Conservation (phyloP, 2,113 vertebrate genomes). For the Cichladusa arquata region DNA sequence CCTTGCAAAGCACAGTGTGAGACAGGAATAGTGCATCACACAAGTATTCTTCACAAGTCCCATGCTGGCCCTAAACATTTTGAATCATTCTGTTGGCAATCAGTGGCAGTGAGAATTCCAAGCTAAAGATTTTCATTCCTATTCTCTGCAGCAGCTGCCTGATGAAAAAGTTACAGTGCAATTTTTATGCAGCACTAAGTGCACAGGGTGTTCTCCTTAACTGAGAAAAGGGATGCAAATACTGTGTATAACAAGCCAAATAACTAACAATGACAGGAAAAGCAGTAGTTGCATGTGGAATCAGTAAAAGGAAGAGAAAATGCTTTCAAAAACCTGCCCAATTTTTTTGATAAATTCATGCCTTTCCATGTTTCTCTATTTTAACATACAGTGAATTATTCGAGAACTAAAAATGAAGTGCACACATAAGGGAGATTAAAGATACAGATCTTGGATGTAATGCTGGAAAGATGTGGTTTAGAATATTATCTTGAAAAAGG, state of each 20-base stretch:
- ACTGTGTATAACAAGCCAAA: neutral
- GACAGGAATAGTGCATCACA: neutral
- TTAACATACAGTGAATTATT: neutral
- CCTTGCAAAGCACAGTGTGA: neutral
- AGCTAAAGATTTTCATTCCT: neutral
- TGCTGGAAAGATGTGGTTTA: neutral
- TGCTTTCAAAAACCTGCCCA: neutral
- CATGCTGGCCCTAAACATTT: neutral
- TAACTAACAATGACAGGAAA: neutral
- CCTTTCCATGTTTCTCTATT: neutral
- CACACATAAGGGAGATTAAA: neutral
- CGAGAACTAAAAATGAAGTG: neutral
- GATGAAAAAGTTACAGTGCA: neutral
- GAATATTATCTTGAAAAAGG: neutral
- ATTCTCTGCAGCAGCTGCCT: neutral
- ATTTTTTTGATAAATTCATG: neutral
- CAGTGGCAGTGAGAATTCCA: neutral
- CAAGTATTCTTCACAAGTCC: neutral
- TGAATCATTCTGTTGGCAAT: neutral
- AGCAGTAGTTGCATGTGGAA: neutral
- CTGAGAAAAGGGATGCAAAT: neutral
- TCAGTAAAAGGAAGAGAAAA: neutral
- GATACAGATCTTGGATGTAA: neutral
- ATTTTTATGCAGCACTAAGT: neutral
- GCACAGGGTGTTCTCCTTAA: neutral